These are phyloP conservation scores for Odontomyia ornata DNA, from an alignment of 2,888 invertebrate genomes.

Conservation along the genomic window DNA sequence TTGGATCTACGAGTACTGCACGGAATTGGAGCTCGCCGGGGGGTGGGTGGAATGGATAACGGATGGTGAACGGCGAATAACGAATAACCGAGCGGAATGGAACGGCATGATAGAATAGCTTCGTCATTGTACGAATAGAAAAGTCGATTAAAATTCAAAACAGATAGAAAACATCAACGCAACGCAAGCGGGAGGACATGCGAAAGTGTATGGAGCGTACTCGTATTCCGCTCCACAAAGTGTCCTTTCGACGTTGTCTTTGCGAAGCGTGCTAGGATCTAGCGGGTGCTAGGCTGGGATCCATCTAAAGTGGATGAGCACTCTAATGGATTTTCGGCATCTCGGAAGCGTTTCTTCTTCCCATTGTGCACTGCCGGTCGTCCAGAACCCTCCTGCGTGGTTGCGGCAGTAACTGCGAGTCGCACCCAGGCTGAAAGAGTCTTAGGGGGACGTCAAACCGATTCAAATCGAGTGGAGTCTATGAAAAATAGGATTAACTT, in stretches of 20 bases:
- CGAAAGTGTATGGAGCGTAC: constrained; percentile 23
- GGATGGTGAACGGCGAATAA: constrained; percentile 5
- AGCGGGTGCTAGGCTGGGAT: neutral
- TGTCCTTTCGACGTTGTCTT: constrained; percentile 34
- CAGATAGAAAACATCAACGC: constrained; percentile 34
- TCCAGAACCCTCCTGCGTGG: neutral
- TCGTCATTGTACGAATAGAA: constrained; percentile 39
- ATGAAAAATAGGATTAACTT: constrained; percentile 40
- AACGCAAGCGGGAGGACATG: neutral
- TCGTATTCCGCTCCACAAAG: constrained; percentile 19
- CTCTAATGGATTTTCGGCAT: constrained; percentile 26
- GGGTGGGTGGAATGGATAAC: neutral
- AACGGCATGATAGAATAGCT: constrained; percentile 20
- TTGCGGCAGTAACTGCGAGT: neutral
- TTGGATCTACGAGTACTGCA: neutral
- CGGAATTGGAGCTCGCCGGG: neutral
- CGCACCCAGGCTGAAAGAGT: neutral
- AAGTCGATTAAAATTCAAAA: constrained; percentile 42
- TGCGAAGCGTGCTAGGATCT: neutral
- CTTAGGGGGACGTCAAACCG: neutral
- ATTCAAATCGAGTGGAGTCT: constrained; percentile 29
- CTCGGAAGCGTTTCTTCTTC: constrained; percentile 2
- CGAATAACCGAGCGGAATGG: constrained; percentile 16
- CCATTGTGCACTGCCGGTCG: neutral
- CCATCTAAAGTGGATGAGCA: neutral